These are phyloP conservation scores for Crotalus horridus DNA, from an alignment of 2,113 vertebrate genomes.

Conservation along the genomic window DNA sequence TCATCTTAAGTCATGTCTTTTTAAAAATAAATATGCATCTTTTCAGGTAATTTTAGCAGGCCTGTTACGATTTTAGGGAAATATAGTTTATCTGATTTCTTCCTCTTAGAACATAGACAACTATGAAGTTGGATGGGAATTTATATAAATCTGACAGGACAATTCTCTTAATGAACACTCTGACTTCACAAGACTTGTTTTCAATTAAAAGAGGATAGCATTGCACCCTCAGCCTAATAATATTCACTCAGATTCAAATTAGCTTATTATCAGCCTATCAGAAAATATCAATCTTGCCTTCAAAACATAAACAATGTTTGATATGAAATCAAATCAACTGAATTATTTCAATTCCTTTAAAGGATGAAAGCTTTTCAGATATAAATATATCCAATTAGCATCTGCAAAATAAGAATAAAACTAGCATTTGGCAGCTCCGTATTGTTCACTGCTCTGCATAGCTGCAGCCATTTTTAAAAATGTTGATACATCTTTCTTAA, in stretches of 20 bases:
- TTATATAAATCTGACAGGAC: background rate
- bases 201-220: background rate
- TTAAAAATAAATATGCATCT: background rate
- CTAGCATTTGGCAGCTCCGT: background rate
- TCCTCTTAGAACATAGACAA: background rate
- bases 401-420: background rate
- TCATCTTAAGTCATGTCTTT: background rate
- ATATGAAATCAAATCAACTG: background rate
- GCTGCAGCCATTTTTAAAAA: background rate
- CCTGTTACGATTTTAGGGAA: background rate
- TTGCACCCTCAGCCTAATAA: background rate
- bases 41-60: conserved; percentile 1
- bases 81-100: background rate
- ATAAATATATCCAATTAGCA: background rate
- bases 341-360: background rate
- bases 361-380: background rate
- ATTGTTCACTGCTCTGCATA: background rate
- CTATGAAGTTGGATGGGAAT: conserved; percentile 10
- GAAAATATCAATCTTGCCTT: conserved; percentile 5
- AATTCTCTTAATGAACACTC: background rate
- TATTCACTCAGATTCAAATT: background rate
- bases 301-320: background rate
- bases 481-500: background rate
- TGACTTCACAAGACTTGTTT: background rate
- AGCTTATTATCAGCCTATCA: background rate